Base-by-base conservation (phyloP, 2,888 invertebrate species). In the Hetaerina titia region DNA sequence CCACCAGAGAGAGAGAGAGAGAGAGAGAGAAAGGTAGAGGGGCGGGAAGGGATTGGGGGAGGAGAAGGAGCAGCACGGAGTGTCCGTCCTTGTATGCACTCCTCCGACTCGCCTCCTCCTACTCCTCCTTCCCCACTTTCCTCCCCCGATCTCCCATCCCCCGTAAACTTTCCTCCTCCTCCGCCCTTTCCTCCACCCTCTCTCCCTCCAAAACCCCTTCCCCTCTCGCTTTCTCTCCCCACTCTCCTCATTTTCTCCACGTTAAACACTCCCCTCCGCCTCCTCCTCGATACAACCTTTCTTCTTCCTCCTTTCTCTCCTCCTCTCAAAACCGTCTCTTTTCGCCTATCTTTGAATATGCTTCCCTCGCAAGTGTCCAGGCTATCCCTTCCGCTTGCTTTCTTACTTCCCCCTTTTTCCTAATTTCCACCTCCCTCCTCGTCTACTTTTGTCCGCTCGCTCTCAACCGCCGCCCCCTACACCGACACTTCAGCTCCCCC, bases 81-180 rank as follows among this genome's bases (percentile, higher is more conserved):
- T 95, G 94, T 95, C 95, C 95, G 95, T 95, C 95, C 90, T 89
- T 94, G 95, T 95, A 95, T 94, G 95, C 95, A 95, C 94, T 95
- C 95, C 95, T 95, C 95, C 95, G 89, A 94, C 95, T 95, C 89
- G 95, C 90, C 69, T 88, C 90, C 69, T 88, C 95, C 95, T 95
- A 95, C 95, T 94, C 95, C 60, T 69, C 90, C 89, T 58, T 57
- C 13, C 25, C 69, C 90, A 56, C 95, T 60, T 17, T 0, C 31
- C 31, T 0, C 56, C 15, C 11, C 81, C 89, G 74, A 25, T 31
- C 63, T 25, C 87, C 87, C 60, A 87, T 25, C 64, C 89, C 89
- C 64, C 87, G 63, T 64, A 90, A 94, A 31, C 81, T 89, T 31
- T 88, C 74, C 95, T 94, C 57, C 90, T 92, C 74, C 89, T 56